Conservation (phyloP, 1,140 invertebrate genomes). For the Physella acuta region DNA sequence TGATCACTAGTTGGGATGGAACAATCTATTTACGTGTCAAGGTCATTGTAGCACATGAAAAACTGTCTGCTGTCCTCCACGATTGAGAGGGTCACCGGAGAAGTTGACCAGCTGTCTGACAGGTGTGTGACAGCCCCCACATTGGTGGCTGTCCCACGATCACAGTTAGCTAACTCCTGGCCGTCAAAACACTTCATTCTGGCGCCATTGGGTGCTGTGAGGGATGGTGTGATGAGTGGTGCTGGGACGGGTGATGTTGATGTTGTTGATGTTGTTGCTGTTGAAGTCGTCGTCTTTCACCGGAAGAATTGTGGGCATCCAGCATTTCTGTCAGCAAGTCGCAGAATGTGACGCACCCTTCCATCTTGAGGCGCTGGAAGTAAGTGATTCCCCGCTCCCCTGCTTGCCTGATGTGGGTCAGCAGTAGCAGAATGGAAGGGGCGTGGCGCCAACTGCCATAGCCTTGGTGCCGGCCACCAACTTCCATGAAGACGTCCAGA, state of each 20-base stretch:
- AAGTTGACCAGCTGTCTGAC: no score
- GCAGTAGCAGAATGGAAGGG: constrained; percentile 45
- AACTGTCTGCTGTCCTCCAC: no score
- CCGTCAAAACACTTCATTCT: constrained; percentile 13
- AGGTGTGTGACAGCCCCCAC: no score
- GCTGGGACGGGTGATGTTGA: constrained; percentile 14
- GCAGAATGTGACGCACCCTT: constrained; percentile 51
- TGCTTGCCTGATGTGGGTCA: constrained; percentile 54
- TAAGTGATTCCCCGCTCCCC: constrained; percentile 45
- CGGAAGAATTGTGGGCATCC: constrained; percentile 47
- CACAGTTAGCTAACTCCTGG: no score
- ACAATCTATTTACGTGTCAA: no score
- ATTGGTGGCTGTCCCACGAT: no score
- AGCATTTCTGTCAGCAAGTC: constrained; percentile 53
- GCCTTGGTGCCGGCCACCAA: constrained; percentile 47
- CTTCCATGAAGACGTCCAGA: constrained; percentile 49
- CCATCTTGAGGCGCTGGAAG: constrained; percentile 49
- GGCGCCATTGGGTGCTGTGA: constrained; percentile 9
- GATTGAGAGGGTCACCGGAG: no score
- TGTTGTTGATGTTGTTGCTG: constrained; percentile 21
- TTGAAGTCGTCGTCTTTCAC: constrained; percentile 14
- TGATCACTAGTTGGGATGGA: no score
- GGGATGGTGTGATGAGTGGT: constrained; percentile 6
- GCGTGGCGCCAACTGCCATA: constrained; percentile 39
- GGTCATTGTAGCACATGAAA: no score